Base-by-base conservation (phyloP, 1,140 invertebrate genomes). In the Pararge aegeria region DNA sequence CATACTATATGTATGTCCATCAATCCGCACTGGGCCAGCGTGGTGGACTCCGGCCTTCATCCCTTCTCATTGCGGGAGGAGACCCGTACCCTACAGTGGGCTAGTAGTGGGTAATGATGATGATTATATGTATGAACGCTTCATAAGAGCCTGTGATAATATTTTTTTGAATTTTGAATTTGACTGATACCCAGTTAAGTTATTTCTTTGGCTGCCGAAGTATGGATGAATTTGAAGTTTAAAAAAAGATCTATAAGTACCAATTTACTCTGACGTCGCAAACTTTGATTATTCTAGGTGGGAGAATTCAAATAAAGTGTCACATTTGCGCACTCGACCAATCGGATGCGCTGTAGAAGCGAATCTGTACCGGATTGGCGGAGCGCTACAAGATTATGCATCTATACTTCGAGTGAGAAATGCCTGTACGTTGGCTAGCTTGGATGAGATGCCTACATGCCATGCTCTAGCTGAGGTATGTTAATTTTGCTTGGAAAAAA, bases 381-480 rank as follows among this genome's bases (percentile, higher is more conserved):
- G 55, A n/a, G 82, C 85, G 5, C 67, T 89, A 46, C 70, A 77
- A 4, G 72, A 80, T 5, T 66, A 66, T 62, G 70, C 80, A 0
- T 76, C 77, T 1, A 40, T 82, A 37, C 55, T 86, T 65, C 64
- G 78, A 0, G 34, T 50, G 10, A 56, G 66, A 1, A 15, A 21
- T 1, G 51, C 56, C 0, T 64, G 61, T 53, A 75, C 75, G 6
- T 66, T 68, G 53, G 56, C 51, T 21, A 29, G 21, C 21, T 29
- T 49, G 46, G 46, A 49, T n/a, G 73, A 82, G 24, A 87, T 89
- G 83, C 80, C 77, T 46, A 85, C 87, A 0, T 88, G 84, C 55
- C 87, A 89, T 48, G 86, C 83, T 0, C 65, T 89, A 13, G 83
- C 86, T 1, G 72, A 82, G 73, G 83, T 80, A 30, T 57, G 30